Base-by-base conservation (phyloP, 2,113 vertebrate species). In the Ophthalmolycus amberensis region DNA sequence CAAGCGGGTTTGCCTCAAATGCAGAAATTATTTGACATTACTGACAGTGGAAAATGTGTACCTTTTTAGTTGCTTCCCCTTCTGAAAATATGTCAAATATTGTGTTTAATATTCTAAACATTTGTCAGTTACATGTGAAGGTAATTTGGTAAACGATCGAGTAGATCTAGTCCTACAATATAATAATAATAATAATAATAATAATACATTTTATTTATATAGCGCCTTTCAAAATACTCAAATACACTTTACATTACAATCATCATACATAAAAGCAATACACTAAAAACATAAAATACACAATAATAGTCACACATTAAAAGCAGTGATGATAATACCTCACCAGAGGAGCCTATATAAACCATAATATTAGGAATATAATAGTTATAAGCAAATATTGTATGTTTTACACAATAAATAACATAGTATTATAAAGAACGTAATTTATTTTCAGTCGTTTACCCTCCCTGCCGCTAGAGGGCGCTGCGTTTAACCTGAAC, bases 391-490 rank as follows among this genome's bases (percentile, higher is more conserved):
- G 11, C 8, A 29, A 67, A 68, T 50, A 16, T 0, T 66, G 2
- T 34, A 48, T 22, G 46, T 15, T 34, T 50, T 50, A 12, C 18
- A 34, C 29, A 69, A 22, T 69, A 32, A 34, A 25, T 25, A 25
- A 25, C 25, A 25, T 25, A 25, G 25, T 25, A 25, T 25, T 25
- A 25, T 25, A 25, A 25, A 25, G 25, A 25, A 25, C 25, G 25
- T 25, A 25, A 27, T 22, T 58, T 56, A 42, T 54, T 25, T 37
- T 7, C 11, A 46, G 0, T 15, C 2, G 46, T 59, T 22, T 22
- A 0, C 7, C 75, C 85, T 85, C 87, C 90, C 16, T 2, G 25
- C 66, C 80, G 16, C 46, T 29, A 70, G 87, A 29, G 54, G 91
- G 88, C 85, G 90, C 70, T 0, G 5, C 48, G 54, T 0, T 4